These are phyloP conservation scores for Troides oblongomaculatus DNA, from an alignment of 2,888 invertebrate genomes.

Conservation along the genomic window DNA sequence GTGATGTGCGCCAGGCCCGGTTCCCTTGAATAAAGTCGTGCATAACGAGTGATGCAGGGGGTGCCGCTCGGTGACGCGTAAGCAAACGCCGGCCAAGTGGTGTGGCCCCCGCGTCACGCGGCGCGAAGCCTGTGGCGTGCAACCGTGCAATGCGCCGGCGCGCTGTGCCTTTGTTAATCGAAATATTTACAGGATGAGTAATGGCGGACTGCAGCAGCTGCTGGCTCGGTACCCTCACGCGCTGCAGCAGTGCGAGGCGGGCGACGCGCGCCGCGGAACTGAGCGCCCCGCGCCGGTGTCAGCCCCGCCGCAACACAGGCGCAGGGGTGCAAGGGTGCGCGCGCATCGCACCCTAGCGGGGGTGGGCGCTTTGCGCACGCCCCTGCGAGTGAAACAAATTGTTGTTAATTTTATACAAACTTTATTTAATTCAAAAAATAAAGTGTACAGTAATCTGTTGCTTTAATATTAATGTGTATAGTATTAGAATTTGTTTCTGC, in stretches of 20 bases:
- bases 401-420: constrained; percentile 71
- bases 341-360: constrained; percentile 15
- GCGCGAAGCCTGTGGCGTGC: not conserved
- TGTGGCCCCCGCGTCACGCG: not conserved
- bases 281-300: constrained; percentile 60
- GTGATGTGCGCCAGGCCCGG: too few relatives aligned
- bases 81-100: too few relatives aligned
- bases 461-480: constrained; percentile 69
- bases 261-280: constrained; percentile 67
- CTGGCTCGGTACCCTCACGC: not conserved
- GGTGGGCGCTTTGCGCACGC: not conserved
- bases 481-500: constrained; percentile 68
- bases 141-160: not conserved
- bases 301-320: constrained; percentile 37
- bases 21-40: too few relatives aligned
- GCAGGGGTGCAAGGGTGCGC: constrained; percentile 48
- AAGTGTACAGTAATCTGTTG: constrained; percentile 76
- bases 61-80: too few relatives aligned
- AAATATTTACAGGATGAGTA: too few relatives aligned
- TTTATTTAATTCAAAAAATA: constrained; percentile 81
- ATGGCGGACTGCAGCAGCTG: not conserved
- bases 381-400: constrained; percentile 35
- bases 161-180: not conserved
- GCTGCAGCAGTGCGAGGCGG: constrained; percentile 52
- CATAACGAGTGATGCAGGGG: too few relatives aligned